A percentile compares a stretch with the other conserved stretches of the same genome.
Conservation (phyloP, 2,113 vertebrate genomes). For the Axis porcinus region DNA sequence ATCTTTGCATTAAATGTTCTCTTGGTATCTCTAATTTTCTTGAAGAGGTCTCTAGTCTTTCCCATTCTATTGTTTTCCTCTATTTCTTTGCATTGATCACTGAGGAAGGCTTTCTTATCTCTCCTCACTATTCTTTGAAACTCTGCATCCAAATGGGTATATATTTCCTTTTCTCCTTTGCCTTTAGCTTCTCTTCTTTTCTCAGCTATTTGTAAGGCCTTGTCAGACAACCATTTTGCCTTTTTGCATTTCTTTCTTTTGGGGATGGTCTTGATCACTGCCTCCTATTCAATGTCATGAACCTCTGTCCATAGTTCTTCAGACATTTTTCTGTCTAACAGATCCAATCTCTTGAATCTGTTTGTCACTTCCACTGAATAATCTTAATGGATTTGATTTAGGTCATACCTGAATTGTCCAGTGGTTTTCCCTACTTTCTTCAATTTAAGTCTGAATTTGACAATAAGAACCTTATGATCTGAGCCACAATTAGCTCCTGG, state of each 20-base stretch:
- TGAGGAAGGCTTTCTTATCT: neutral
- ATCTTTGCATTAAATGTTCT: neutral
- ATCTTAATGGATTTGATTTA: neutral
- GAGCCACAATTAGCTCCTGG: neutral
- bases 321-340: neutral
- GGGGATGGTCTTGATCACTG: neutral
- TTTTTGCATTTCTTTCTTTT: neutral
- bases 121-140: neutral
- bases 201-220: neutral
- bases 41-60: neutral
- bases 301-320: neutral
- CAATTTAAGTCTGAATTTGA: neutral
- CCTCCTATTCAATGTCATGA: fast-evolving
- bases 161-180: neutral
- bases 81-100: neutral
- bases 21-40: neutral
- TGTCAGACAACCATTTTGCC: neutral
- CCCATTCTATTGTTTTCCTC: neutral
- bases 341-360: neutral
- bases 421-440: neutral
- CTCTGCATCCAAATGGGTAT: neutral
- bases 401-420: neutral
- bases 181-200: neutral
- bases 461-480: neutral
- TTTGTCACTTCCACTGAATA: neutral